Percentiles rank a stretch among this genome's conserved stretches.
phyloP scores from a whole-genome alignment of 2,797 vertebrate genomes.

The Girardinus metallicus region DNA sequence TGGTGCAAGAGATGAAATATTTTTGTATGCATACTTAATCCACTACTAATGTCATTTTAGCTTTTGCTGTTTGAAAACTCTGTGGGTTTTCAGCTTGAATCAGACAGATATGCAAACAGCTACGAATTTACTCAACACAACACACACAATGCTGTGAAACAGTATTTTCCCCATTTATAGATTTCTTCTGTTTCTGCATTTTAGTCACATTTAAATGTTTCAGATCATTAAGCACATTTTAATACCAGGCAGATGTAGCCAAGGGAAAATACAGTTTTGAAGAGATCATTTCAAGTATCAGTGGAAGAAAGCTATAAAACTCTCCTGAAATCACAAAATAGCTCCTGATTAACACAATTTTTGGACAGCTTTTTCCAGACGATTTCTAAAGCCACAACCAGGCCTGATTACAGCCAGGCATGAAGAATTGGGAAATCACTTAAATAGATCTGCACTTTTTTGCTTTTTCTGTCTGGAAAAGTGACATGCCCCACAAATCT shows the following conservation, averaged over 20 bases:
- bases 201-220: not conserved
- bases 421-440: not conserved
- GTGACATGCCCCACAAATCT: not conserved
- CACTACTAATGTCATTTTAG: constrained; percentile 1
- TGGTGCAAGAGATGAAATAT: not conserved
- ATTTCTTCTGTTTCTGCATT: not conserved
- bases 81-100: not conserved
- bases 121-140: not conserved
- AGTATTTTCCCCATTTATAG: not conserved
- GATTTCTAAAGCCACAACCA: not conserved
- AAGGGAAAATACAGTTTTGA: not conserved
- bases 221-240: not conserved
- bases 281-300: not conserved
- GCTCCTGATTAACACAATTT: not conserved
- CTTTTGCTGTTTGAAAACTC: not conserved
- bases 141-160: not conserved
- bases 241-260: not conserved
- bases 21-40: not conserved
- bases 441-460: not conserved
- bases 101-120: not conserved
- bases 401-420: not conserved
- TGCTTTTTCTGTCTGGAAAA: not conserved
- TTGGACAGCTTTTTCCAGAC: not conserved
- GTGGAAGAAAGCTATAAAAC: not conserved
- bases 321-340: not conserved